Evolutionary conservation across 1,140 invertebrate genomes (phyloP).

Genomic region (Nasonia longicornis): DNA sequence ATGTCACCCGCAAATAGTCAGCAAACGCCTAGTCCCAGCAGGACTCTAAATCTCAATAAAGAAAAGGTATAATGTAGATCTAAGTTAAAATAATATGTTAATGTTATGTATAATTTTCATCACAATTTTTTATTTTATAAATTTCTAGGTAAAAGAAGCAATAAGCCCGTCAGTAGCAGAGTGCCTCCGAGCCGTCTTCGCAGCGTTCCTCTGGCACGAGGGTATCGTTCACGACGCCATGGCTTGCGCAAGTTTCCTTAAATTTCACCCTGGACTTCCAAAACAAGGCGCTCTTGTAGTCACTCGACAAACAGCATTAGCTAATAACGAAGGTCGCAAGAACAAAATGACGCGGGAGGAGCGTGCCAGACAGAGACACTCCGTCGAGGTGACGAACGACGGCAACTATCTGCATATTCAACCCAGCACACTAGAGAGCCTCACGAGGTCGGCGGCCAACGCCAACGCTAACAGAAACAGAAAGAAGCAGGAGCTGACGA

Average conservation of each 20-base stretch:
- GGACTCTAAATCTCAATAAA: slow-evolving; percentile 61
- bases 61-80: slow-evolving; percentile 54
- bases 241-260: slow-evolving; percentile 95
- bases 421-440: slow-evolving; percentile 80
- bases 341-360: slow-evolving; percentile 71
- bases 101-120: no score
- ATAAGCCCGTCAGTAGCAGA: slow-evolving; percentile 94
- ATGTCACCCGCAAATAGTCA: slow-evolving; percentile 73
- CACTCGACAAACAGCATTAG: slow-evolving; percentile 48
- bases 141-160: slow-evolving; percentile 77
- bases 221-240: slow-evolving; percentile 97
- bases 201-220: slow-evolving; percentile 97
- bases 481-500: slow-evolving; percentile 66
- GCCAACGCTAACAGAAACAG: slow-evolving; percentile 77
- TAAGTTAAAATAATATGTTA: background rate
- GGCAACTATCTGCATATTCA: slow-evolving; percentile 84
- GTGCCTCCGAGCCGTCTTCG: slow-evolving; percentile 92
- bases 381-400: slow-evolving; percentile 86
- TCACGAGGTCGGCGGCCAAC: slow-evolving; percentile 81
- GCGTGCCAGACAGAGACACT: slow-evolving; percentile 82
- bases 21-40: slow-evolving; percentile 60
- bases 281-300: slow-evolving; percentile 70
- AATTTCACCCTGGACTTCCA: slow-evolving; percentile 91
- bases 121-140: background rate
- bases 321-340: slow-evolving; percentile 64